Base-by-base conservation (phyloP, 1,140 invertebrate genomes). In the Drosophila pandora region DNA sequence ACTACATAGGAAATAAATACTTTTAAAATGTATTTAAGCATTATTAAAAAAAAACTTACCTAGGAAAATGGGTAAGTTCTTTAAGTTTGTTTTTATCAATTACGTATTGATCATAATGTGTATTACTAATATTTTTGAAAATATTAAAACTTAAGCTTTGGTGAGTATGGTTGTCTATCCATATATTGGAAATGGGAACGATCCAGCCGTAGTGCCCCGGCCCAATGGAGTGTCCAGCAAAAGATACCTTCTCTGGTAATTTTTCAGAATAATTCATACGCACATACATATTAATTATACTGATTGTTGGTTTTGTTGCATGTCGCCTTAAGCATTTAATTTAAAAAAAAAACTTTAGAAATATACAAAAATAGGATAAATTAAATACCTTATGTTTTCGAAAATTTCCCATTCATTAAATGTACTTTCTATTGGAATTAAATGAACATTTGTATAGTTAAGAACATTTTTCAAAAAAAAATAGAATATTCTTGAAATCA, bases 201-300 rank as follows among this genome's bases (percentile, higher is more conserved):
- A 95, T 96, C 95, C 96, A 96, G 4, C 95, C 95, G 83, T 95
- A 95, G 57, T 95, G 94, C 41, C 95, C 95, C 1, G 94, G 92
- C 5, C 94, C 93, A 5, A 93, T 93, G 10, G 21, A 95, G 3
- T 93, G 61, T 89, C 54, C 82, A 65, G 58, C 88, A 75, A 73
- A 93, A 22, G 68, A 92, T 21, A 81, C 58, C 21, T 68, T 89
- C 30, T 81, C 79, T 75, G 68, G 62, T 39, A 90, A 4, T 73
- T 22, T 89, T 76, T 21, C 92, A 93, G 63, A 94, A 94, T 50
- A 93, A 2, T 93, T 92, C 39, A 95, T 92, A 94, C 95, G 95
- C 0, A 95, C 94, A 78, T 95, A 95, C 68, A 96, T 89, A 90
- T 96, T 96, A 8, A 96, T 93, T 93, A 89, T 89, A 10, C 22